Percentiles rank a stretch among this genome's conserved stretches.
These are phyloP conservation scores for Drosophila anomelani DNA, from an alignment of 2,888 invertebrate genomes.

Conservation along the genomic window DNA sequence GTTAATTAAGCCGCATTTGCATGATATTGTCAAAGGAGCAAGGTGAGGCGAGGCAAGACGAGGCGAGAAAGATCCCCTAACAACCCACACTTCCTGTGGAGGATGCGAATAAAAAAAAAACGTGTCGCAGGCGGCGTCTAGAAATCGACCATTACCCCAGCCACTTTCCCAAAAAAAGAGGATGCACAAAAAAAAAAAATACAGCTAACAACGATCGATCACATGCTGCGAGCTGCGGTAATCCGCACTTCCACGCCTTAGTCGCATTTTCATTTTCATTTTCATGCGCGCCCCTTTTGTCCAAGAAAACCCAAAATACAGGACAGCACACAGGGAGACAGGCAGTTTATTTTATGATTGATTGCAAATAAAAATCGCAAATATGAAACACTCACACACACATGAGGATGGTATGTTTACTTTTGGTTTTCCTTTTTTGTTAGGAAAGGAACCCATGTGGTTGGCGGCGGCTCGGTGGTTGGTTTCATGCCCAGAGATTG, in stretches of 20 bases:
- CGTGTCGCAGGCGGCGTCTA: conserved; percentile 75
- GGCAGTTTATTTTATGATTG: conserved; percentile 79
- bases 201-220: conserved; percentile 71
- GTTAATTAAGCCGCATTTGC: conserved; percentile 84
- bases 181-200: conserved; percentile 1
- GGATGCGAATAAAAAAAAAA: conserved; percentile 50
- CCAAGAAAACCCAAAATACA: conserved; percentile 38
- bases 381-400: conserved; percentile 51
- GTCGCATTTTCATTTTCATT: conserved; percentile 65
- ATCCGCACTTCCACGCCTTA: conserved; percentile 82
- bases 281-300: conserved; percentile 71
- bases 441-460: conserved; percentile 45
- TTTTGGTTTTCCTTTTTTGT: conserved; percentile 58
- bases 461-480: conserved; percentile 41
- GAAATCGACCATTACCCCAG: conserved; percentile 31
- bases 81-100: conserved; percentile 77
- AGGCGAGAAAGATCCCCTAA: conserved; percentile 36
- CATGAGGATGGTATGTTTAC: conserved; percentile 65
- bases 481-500: conserved; percentile 52
- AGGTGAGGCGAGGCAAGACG: not conserved
- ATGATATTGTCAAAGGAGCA: conserved; percentile 65
- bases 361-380: conserved; percentile 81
- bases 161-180: conserved; percentile 19
- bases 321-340: conserved; percentile 48
- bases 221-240: conserved; percentile 79